Percentiles rank a stretch among this genome's conserved stretches.
Evolutionary conservation across 2,113 vertebrate species (phyloP).

Genomic region (Corynorhinus townsendii): DNA sequence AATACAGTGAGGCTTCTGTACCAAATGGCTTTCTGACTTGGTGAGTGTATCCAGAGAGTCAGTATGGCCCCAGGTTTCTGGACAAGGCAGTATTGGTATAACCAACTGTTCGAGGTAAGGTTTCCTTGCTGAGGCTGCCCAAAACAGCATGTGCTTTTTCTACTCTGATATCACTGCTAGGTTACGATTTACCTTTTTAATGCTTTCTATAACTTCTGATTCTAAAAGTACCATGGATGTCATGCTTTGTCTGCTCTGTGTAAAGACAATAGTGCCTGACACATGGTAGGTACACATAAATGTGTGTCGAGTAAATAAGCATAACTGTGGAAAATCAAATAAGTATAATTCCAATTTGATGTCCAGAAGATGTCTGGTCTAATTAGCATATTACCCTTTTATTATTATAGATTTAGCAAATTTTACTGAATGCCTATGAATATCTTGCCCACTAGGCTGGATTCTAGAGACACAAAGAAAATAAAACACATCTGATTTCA

Average conservation of each 20-base stretch:
- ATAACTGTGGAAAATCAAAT: neutral
- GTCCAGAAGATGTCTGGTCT: too few relatives aligned
- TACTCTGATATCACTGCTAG: neutral
- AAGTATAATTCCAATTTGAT: neutral
- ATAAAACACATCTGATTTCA: neutral
- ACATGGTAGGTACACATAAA: neutral
- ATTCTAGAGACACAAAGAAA: neutral
- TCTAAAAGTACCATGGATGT: neutral
- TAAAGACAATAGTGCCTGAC: neutral
- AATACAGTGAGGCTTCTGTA: too few relatives aligned
- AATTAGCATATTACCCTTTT: too few relatives aligned
- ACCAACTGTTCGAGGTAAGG: neutral
- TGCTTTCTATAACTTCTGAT: neutral
- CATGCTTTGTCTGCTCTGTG: neutral
- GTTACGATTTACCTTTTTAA: neutral
- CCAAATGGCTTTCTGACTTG: neutral
- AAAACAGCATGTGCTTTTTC: neutral
- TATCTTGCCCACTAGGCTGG: neutral
- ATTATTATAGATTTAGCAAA: neutral
- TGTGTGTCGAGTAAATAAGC: neutral
- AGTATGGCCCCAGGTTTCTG: neutral
- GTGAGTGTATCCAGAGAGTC: neutral
- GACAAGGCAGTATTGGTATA: neutral
- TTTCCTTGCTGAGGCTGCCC: rapidly evolving
- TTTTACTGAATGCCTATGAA: neutral